Evolutionary conservation across 2,888 invertebrate species (phyloP).

Genomic region (Campaea margaritaria): DNA sequence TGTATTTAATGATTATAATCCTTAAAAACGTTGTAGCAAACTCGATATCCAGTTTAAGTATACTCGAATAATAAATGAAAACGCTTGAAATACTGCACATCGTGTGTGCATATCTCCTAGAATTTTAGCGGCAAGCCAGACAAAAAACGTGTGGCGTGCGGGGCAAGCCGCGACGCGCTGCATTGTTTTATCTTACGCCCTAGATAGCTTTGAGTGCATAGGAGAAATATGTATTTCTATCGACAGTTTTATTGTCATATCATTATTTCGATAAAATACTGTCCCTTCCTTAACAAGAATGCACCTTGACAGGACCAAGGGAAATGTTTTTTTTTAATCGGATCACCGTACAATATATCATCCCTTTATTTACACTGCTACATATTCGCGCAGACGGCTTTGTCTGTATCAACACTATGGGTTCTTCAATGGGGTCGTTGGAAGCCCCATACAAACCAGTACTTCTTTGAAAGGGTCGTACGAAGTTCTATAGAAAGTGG

Average conservation of each 20-base stretch:
- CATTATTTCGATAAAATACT: slow-evolving; percentile 2
- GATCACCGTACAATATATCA: slow-evolving; percentile 81
- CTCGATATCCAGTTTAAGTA: too few relatives aligned
- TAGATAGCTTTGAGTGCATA: too few relatives aligned
- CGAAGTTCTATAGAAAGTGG: slow-evolving; percentile 54
- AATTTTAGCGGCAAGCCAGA: too few relatives aligned
- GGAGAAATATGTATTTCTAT: neutral
- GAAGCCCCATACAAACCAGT: slow-evolving; percentile 18
- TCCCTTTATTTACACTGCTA: slow-evolving; percentile 82
- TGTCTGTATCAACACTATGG: slow-evolving; percentile 64
- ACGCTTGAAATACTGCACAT: too few relatives aligned
- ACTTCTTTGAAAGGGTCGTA: slow-evolving; percentile 38
- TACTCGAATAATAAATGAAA: too few relatives aligned
- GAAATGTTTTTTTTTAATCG: slow-evolving; percentile 81
- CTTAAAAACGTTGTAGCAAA: too few relatives aligned
- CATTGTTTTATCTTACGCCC: too few relatives aligned
- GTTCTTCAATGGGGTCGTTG: slow-evolving; percentile 55
- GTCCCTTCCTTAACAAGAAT: slow-evolving; percentile 56
- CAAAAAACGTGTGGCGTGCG: too few relatives aligned
- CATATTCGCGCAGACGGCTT: slow-evolving; percentile 80
- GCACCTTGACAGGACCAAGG: slow-evolving; percentile 82
- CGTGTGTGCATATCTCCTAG: too few relatives aligned
- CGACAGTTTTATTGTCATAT: neutral
- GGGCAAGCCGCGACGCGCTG: too few relatives aligned
- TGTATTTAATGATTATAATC: too few relatives aligned